Percentiles rank a stretch among this genome's conserved stretches.
Conservation (phyloP, 2,888 invertebrate species). For the Amblyjoppa fuscipennis region DNA sequence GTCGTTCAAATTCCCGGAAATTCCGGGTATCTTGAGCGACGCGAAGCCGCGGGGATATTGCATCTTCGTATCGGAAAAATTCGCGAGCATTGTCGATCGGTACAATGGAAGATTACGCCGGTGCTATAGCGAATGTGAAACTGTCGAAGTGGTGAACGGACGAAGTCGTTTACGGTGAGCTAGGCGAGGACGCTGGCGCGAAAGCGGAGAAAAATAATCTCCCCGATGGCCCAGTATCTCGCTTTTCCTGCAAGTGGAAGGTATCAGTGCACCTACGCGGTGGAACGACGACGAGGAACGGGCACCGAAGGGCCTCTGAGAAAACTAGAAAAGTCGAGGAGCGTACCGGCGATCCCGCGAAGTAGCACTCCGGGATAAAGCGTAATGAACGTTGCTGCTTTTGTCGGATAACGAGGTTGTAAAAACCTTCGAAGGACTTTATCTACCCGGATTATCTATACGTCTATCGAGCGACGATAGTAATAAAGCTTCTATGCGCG, state of each 20-base stretch:
- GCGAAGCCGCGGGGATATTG: too few species aligned
- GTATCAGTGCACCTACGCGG: not conserved
- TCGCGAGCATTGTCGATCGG: not conserved
- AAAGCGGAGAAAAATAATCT: not conserved
- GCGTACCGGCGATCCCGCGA: constrained; percentile 25
- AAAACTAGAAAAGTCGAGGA: constrained; percentile 39
- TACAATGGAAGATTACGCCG: not conserved
- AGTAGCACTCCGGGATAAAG: constrained; percentile 29
- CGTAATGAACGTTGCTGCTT: constrained; percentile 28
- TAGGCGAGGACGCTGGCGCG: not conserved
- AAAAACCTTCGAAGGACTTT: constrained; percentile 9
- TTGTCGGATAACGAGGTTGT: constrained; percentile 34
- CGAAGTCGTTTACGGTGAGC: constrained; percentile 15
- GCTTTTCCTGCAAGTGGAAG: not conserved
- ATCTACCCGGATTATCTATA: not conserved
- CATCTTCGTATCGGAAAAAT: not conserved
- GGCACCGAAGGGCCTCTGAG: constrained; percentile 13
- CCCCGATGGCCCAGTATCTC: not conserved
- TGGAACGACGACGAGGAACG: not conserved
- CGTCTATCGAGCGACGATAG: constrained; percentile 10
- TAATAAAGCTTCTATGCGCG: constrained; percentile 2
- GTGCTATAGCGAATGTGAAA: not conserved
- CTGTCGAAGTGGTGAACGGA: not conserved
- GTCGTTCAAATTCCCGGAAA: too few species aligned
- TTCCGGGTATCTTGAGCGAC: not conserved